phyloP scores from a whole-genome alignment of 2,888 invertebrate species.

The Criorhina ranunculi region DNA sequence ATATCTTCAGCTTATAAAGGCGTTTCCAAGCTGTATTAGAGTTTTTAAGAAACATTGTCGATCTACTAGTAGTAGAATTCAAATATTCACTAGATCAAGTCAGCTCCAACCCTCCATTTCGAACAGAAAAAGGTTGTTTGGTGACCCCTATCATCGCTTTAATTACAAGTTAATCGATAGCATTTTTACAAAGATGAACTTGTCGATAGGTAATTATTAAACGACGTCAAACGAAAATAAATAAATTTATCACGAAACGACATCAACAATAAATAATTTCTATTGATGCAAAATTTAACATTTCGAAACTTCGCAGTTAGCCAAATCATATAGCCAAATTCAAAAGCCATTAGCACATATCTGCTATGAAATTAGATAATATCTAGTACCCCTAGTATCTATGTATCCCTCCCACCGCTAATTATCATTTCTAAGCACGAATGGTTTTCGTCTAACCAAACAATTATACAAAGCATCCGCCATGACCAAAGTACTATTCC shows the following conservation, averaged over 20 bases:
- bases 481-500: conserved; percentile 59
- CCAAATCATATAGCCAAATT: conserved; percentile 44
- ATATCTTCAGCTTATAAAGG: too few species aligned
- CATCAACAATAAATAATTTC: conserved; percentile 40
- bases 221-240: conserved; percentile 6
- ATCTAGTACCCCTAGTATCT: conserved; percentile 53
- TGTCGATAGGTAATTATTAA: neutral
- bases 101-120: too few species aligned
- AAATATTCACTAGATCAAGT: too few species aligned
- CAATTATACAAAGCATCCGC: conserved; percentile 75
- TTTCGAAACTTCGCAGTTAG: conserved; percentile 62
- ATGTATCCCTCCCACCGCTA: conserved; percentile 37
- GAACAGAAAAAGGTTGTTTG: too few species aligned
- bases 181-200: too few species aligned
- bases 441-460: conserved; percentile 63
- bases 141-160: too few species aligned
- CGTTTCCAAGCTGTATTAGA: too few species aligned
- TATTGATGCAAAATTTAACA: conserved; percentile 39
- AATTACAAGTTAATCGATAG: too few species aligned
- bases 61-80: too few species aligned
- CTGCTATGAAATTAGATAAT: conserved; percentile 60
- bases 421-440: conserved; percentile 72
- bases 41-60: too few species aligned
- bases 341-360: conserved; percentile 68
- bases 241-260: conserved; percentile 38